These are phyloP conservation scores for Columba guinea DNA, from an alignment of 2,797 vertebrate genomes.

Conservation along the genomic window DNA sequence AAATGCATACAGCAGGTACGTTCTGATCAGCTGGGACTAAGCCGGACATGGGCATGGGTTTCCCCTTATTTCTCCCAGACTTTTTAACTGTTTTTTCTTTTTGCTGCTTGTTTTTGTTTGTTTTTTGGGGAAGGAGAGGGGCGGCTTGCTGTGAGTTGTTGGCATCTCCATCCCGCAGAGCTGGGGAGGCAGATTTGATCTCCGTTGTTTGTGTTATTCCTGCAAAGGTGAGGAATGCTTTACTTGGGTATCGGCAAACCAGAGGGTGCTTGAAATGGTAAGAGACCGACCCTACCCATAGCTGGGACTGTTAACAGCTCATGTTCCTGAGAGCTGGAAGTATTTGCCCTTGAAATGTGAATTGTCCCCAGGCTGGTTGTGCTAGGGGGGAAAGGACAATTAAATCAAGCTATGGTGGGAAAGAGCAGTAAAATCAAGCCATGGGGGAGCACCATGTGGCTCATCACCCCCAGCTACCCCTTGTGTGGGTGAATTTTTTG, in stretches of 20 bases:
- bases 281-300: not conserved
- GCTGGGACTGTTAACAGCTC: not conserved
- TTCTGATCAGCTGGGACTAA: not conserved
- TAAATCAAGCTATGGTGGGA: not conserved
- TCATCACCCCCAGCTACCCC: not conserved
- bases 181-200: not conserved
- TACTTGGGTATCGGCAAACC: not conserved
- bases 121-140: not conserved
- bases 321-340: not conserved
- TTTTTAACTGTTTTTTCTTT: not conserved
- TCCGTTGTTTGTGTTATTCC: not conserved
- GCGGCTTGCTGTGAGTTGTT: not conserved
- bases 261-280: not conserved
- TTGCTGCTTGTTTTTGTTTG: not conserved
- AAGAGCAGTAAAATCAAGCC: no score
- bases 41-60: not conserved
- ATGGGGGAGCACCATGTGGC: accelerated
- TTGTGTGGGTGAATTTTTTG: accelerated
- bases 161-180: not conserved
- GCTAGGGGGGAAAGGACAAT: not conserved
- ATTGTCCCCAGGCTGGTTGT: not conserved
- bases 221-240: not conserved
- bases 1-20: slow-evolving; percentile 20
- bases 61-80: not conserved
- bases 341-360: not conserved